These are phyloP conservation scores for Lepeophtheirus nordmannii DNA, from an alignment of 2,888 invertebrate species.

Conservation along the genomic window DNA sequence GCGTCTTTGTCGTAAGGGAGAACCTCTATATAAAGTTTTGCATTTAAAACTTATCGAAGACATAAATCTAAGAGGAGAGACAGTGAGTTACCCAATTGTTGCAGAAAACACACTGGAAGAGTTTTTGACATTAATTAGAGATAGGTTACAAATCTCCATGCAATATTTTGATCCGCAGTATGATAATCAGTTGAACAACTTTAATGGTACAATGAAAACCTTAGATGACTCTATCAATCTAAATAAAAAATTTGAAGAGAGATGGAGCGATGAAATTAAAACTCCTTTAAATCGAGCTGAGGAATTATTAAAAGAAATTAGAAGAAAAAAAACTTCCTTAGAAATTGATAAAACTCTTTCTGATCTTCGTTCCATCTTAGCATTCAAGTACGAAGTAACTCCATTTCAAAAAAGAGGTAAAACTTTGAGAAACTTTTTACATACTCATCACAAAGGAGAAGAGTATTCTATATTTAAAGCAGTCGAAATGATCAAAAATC, in stretches of 20 bases:
- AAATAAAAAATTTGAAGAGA: not conserved
- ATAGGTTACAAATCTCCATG: not conserved
- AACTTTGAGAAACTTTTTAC: not conserved
- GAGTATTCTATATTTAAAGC: not conserved
- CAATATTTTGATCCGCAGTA: not conserved
- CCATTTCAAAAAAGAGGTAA: not conserved
- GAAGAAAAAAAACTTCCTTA: not conserved
- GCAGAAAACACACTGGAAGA: not conserved
- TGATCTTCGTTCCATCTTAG: not conserved
- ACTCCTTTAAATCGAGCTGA: not conserved
- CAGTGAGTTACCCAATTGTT: not conserved
- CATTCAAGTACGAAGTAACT: not conserved
- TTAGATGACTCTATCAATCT: not conserved
- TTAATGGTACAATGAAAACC: not conserved
- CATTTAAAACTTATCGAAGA: not conserved
- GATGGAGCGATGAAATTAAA: not conserved
- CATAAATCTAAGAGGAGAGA: too few species aligned
- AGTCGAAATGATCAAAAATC: not conserved
- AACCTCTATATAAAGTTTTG: not conserved
- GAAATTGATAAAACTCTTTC: not conserved
- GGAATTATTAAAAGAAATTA: not conserved
- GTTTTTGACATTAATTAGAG: not conserved
- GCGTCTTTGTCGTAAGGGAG: not conserved
- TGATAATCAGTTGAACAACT: not conserved
- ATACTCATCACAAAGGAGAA: not conserved